Conservation (phyloP, 2,113 vertebrate species). For the Arothron firmamentum region DNA sequence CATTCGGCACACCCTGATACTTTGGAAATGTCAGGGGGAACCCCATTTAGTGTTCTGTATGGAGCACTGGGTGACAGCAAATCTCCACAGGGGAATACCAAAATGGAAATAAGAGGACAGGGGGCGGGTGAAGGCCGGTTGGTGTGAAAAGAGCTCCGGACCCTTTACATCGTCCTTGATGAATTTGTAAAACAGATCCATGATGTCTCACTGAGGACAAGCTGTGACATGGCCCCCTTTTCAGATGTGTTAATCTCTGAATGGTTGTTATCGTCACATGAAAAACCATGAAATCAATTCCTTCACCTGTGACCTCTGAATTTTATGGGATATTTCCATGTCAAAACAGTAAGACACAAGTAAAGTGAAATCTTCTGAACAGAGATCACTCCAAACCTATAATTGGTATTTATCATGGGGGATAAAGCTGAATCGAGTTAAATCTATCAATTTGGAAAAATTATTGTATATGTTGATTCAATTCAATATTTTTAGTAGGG, state of each 20-base stretch:
- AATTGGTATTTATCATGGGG: too few species aligned
- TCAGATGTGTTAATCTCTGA: constrained; percentile 55
- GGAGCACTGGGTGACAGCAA: constrained; percentile 51
- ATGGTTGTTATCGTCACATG: constrained; percentile 55
- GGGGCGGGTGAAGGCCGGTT: neutral
- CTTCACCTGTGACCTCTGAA: constrained; percentile 59
- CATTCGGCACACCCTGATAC: constrained; percentile 66
- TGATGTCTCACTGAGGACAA: constrained; percentile 38
- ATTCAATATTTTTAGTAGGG: too few species aligned
- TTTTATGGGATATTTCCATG: constrained; percentile 45
- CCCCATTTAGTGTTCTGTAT: constrained; percentile 58
- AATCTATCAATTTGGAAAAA: too few species aligned
- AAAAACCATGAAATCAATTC: constrained; percentile 72
- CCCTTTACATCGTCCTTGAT: constrained; percentile 48
- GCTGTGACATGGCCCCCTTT: constrained; percentile 43
- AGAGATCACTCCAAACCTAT: neutral
- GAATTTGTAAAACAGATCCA: constrained; percentile 56
- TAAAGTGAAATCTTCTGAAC: neutral
- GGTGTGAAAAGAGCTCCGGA: constrained; percentile 45
- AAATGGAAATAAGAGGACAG: constrained; percentile 44
- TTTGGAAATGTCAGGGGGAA: constrained; percentile 57
- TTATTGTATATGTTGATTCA: too few species aligned
- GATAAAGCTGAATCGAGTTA: too few species aligned
- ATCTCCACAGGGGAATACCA: constrained; percentile 62
- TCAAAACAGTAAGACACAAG: constrained; percentile 30